These are phyloP conservation scores for Aphidius gifuensis DNA, from an alignment of 1,140 invertebrate species.

Conservation along the genomic window DNA sequence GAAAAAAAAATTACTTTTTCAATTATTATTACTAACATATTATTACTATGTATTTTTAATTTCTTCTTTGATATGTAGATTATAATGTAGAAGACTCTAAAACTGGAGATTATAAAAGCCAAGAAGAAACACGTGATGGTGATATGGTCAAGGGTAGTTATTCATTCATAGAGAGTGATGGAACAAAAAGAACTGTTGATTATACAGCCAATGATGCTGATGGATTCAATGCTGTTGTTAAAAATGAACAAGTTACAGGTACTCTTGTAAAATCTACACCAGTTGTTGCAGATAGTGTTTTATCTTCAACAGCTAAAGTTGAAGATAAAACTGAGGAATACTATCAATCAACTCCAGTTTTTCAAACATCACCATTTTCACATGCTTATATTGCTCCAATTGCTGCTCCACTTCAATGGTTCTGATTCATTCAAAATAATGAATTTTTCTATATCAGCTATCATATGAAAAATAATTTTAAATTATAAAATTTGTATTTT, in stretches of 20 bases:
- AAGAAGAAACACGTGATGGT: constrained; percentile 24
- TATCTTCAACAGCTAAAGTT: no score
- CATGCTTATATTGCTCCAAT: background rate
- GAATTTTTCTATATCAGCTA: no score
- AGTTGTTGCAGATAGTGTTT: no score
- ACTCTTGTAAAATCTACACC: constrained; percentile 5
- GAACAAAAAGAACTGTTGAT: constrained; percentile 14
- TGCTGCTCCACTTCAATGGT: background rate
- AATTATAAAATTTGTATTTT: no score
- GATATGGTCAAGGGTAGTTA: constrained; percentile 26
- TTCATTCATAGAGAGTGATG: constrained; percentile 22
- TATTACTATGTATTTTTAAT: no score
- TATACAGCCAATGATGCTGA: constrained; percentile 19
- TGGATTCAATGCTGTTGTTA: constrained; percentile 22
- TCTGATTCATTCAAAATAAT: no score
- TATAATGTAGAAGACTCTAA: constrained; percentile 17
- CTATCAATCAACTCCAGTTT: background rate
- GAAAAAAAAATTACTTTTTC: no score
- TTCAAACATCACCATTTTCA: background rate
- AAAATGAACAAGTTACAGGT: constrained; percentile 8
- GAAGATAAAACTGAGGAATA: no score
- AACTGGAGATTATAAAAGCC: constrained; percentile 28
- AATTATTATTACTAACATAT: no score
- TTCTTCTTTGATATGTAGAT: background rate
- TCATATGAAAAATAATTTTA: no score